phyloP scores from a whole-genome alignment of 2,797 vertebrate genomes.

The Emydoidea blandingii region DNA sequence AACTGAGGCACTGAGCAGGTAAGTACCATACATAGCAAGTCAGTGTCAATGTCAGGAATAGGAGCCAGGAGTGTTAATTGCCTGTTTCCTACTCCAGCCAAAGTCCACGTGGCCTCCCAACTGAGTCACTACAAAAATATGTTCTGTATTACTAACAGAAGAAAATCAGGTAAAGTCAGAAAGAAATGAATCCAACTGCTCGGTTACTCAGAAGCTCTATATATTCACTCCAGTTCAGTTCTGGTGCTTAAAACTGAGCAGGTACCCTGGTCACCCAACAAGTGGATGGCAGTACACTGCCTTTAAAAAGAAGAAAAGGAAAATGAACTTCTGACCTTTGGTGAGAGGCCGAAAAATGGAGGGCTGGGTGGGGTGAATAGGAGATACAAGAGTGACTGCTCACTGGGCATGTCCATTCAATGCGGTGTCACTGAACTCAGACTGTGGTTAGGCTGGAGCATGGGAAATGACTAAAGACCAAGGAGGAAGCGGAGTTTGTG shows the following conservation, averaged over 20 bases:
- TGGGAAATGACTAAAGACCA: neutral
- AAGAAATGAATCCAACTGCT: slow-evolving; percentile 15
- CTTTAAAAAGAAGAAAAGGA: neutral
- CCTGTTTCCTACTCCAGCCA: slow-evolving; percentile 8
- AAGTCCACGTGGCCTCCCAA: slow-evolving; percentile 31
- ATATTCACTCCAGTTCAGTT: neutral
- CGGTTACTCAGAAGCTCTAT: neutral
- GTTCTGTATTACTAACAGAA: slow-evolving; percentile 44
- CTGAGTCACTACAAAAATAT: slow-evolving; percentile 17
- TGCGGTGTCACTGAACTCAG: neutral
- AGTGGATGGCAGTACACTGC: neutral
- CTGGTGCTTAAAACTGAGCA: neutral
- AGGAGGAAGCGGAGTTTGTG: neutral
- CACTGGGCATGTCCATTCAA: neutral
- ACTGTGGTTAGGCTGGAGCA: neutral
- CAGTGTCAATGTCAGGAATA: neutral
- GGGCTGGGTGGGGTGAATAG: neutral
- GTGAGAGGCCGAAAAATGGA: neutral
- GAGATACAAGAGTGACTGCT: neutral
- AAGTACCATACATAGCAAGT: neutral
- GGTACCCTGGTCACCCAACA: neutral
- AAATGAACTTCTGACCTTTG: neutral
- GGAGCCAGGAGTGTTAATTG: neutral
- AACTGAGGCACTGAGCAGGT: neutral
- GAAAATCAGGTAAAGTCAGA: slow-evolving; percentile 18